phyloP scores from a whole-genome alignment of 2,888 invertebrate species.

The Tortricodes alternella region DNA sequence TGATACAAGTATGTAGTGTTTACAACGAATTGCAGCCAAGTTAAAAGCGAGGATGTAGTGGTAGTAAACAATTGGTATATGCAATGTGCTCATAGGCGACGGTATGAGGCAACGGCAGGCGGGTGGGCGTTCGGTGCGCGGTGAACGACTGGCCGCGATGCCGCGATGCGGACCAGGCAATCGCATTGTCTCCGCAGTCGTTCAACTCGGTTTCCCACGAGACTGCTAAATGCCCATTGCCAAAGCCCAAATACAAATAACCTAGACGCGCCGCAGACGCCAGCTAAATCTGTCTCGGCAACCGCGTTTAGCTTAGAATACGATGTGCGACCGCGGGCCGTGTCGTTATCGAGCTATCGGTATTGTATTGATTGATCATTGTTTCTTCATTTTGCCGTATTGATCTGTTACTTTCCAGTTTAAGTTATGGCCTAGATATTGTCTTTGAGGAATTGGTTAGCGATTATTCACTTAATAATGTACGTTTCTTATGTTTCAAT shows the following conservation, averaged over 20 bases:
- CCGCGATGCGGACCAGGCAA: slow-evolving; percentile 51
- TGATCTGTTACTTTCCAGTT: slow-evolving; percentile 34
- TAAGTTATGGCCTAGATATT: slow-evolving; percentile 8
- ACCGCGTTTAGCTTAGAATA: slow-evolving; percentile 58
- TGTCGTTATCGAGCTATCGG: slow-evolving; percentile 50
- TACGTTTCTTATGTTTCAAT: too few species aligned
- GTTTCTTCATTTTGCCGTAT: slow-evolving; percentile 37
- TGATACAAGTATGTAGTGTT: neutral
- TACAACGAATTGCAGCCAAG: neutral
- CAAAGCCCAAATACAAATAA: slow-evolving; percentile 78
- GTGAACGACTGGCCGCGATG: slow-evolving; percentile 65
- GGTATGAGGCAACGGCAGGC: slow-evolving; percentile 40
- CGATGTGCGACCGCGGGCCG: slow-evolving; percentile 47
- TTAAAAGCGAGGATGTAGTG: slow-evolving; percentile 4
- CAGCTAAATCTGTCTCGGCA: slow-evolving; percentile 73
- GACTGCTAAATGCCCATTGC: slow-evolving; percentile 75
- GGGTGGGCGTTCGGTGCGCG: slow-evolving; percentile 29
- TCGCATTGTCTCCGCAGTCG: slow-evolving; percentile 80
- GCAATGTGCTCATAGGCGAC: slow-evolving; percentile 36
- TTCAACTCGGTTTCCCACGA: slow-evolving; percentile 83
- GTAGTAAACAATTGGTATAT: slow-evolving; percentile 30
- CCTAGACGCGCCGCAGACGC: slow-evolving; percentile 80
- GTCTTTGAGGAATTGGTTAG: neutral
- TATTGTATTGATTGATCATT: slow-evolving; percentile 45
- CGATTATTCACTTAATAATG: too few species aligned